phyloP scores from a whole-genome alignment of 1,140 invertebrate species.

The Cryptotermes secundus region DNA sequence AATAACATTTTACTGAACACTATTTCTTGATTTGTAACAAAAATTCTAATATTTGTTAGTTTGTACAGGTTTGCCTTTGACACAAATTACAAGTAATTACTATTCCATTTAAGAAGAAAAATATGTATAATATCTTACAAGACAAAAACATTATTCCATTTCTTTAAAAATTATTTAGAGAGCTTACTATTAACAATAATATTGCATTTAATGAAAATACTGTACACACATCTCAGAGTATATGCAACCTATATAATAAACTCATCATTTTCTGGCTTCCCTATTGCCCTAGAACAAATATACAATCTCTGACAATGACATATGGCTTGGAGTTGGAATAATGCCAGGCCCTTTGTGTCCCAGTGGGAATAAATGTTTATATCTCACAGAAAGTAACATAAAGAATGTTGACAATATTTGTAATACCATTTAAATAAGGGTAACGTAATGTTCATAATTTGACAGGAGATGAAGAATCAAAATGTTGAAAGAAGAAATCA shows the following conservation, averaged over 20 bases:
- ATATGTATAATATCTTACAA: constrained; percentile 26
- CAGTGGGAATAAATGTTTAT: background rate
- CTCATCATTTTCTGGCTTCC: background rate
- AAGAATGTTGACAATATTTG: background rate
- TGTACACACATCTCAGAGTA: constrained; percentile 31
- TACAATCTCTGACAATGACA: background rate
- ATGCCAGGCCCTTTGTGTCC: background rate
- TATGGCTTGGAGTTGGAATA: background rate
- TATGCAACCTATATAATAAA: constrained; percentile 24
- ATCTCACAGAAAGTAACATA: background rate
- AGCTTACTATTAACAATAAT: constrained; percentile 33
- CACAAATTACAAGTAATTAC: background rate
- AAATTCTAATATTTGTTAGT: constrained; percentile 4
- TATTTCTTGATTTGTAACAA: background rate
- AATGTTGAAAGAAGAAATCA: background rate
- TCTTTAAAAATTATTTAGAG: constrained; percentile 31
- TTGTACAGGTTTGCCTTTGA: constrained; percentile 19
- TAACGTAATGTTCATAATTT: background rate
- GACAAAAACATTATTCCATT: constrained; percentile 17
- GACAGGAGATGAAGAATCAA: background rate
- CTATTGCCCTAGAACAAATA: background rate
- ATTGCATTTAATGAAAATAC: constrained; percentile 36
- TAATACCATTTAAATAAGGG: background rate
- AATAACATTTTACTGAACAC: background rate
- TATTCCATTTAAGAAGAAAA: constrained; percentile 10